Base-by-base conservation (phyloP, 37 sponge, comb jelly and placozoan species). In the Halisarca cf. caerulea region DNA sequence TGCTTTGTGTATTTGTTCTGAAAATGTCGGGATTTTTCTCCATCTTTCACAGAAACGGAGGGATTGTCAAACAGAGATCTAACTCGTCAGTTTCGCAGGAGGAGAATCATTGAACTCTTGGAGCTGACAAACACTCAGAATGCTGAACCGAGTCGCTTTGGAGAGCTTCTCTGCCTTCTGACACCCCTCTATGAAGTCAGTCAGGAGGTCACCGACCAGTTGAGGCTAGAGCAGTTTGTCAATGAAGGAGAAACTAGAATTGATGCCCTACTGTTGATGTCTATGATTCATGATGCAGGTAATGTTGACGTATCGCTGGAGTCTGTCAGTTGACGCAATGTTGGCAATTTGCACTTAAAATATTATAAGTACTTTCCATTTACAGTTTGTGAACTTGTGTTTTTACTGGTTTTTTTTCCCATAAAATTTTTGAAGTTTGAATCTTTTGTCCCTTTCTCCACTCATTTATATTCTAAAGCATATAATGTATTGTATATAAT, bases 221-320 rank as follows among this genome's bases (percentile, higher is more conserved):
- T 96, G 40, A 70, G 97, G 24, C 62, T 96, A 81, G 97, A 96
- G 53, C 97, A 96, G 80, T 93, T 91, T 88, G 97, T 96, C 23
- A 85, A 94, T 40, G 97, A 96, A 60, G 95, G 97, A 54, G 97
- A 96, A 61, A 90, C 90, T 32, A 84, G 94, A 39, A 94, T 96
- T 36, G 97, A 96, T 66, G 97, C 97, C 35, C 59, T 90, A 27
- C 90, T 96, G 0, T 85, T 96, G n/a, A 96, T 96, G 90, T 91
- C 92, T 20, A 91, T 96, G 88, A 91, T 96, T n/a, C 89, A 88
- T 77, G 84, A 84, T 17, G 84, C 44, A 39, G 84, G 71, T 66
- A 66, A 78, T 23, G 36, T 51, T 61, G 89, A 89, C 37, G 45
- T 78, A 61, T 51, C 86, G 5, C 25, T 86, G 62, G 86, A 86